Base-by-base conservation (phyloP, 23 tunicate genomes). In the Clavelina lepadiformis region DNA sequence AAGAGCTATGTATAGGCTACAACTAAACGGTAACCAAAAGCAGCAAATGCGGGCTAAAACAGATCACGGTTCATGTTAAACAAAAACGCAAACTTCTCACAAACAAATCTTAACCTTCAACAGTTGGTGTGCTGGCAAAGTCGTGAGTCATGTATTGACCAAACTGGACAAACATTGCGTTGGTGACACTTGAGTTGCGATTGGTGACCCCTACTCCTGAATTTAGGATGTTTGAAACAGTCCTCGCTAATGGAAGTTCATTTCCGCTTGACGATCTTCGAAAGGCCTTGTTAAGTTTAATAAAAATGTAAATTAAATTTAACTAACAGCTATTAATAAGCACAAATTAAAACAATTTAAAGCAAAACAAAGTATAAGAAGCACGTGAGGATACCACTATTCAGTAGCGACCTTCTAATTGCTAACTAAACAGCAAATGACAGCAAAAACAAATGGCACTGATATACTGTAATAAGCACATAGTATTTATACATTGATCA, bases 121-220 rank as follows among this genome's bases (percentile, higher is more conserved):
- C 21, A 11, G 47, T 32, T 71, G 79, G 94, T 21, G 94, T 70
- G 1, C 57, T 53, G n/a, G 67, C 75, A 0, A 82, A 33, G 54
- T 85, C 94, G 68, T 85, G 94, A 13, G 78, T 55, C 20, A 85
- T 49, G 34, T 37, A 78, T 35, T 85, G 94, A 11, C 94, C 94
- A 45, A 73, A 63, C 29, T 70, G 80, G 7, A 65, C 73, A 71
- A 77, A 79, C 94, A 85, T 78, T 8, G 78, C 91, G 33, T 46
- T 77, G 26, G 46, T 32, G 3, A 63, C 56, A 29, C 19, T 35
- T 2, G 88, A 50, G 27, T 75, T 28, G n/a, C 37, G 36, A 38
- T 59, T 59, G 35, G 35, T 49, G 1, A 35, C 22, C 2, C 56
- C 67, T 21, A 44, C 38, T 0, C 60, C 67, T 3, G 20, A 37